These are phyloP conservation scores for Sphaeridia pumilis DNA, from an alignment of 2,888 invertebrate species.

Conservation along the genomic window DNA sequence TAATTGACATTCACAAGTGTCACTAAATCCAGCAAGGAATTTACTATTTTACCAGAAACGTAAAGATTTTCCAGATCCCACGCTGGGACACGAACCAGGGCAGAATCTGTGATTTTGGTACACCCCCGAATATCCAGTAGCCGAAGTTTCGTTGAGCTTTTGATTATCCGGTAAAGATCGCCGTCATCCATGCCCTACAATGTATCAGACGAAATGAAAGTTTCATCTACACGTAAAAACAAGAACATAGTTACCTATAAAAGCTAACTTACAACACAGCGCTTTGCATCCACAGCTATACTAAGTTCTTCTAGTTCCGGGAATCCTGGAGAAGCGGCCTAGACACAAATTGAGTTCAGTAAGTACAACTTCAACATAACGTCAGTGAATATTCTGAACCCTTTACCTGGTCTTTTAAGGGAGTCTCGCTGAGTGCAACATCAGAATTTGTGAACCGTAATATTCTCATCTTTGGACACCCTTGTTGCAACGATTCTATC, in stretches of 20 bases:
- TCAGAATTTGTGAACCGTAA: slow-evolving; percentile 72
- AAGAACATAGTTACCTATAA: not conserved
- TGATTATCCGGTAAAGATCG: slow-evolving; percentile 63
- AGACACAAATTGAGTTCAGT: slow-evolving; percentile 12
- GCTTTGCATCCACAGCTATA: slow-evolving; percentile 47
- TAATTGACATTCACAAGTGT: too few species aligned
- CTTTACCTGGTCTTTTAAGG: slow-evolving; percentile 60
- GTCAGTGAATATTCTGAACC: too few species aligned
- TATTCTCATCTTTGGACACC: slow-evolving; percentile 64
- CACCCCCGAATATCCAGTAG: slow-evolving; percentile 71
- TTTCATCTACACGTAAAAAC: too few species aligned
- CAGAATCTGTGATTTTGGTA: slow-evolving; percentile 63
- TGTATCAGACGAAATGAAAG: too few species aligned
- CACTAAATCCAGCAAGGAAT: too few species aligned
- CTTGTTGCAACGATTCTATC: slow-evolving; percentile 66
- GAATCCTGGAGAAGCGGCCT: slow-evolving; percentile 71
- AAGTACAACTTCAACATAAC: not conserved
- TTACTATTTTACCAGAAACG: slow-evolving; percentile 66
- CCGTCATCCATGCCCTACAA: slow-evolving; percentile 64
- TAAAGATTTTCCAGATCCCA: slow-evolving; percentile 79
- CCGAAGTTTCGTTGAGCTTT: slow-evolving; percentile 60
- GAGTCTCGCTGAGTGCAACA: slow-evolving; percentile 56
- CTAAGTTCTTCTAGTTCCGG: slow-evolving; percentile 68
- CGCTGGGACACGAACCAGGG: slow-evolving; percentile 66
- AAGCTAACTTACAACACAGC: slow-evolving; percentile 23